A percentile compares a stretch with the other conserved stretches of the same genome.
These are phyloP conservation scores for Xestobium rufovillosum DNA, from an alignment of 2,888 invertebrate genomes.

Conservation along the genomic window DNA sequence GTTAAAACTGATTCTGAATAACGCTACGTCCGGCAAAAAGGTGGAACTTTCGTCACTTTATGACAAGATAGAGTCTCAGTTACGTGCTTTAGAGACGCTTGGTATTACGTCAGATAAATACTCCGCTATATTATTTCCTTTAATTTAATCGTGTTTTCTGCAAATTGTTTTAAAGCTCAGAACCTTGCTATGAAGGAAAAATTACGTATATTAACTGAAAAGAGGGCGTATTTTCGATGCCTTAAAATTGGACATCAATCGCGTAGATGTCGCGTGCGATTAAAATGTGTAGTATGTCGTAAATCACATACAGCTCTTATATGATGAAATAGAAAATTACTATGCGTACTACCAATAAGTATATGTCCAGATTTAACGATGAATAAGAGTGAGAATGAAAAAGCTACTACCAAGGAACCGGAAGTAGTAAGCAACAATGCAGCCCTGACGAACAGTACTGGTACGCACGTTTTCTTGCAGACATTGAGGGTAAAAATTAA, in stretches of 20 bases:
- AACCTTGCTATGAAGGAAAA: too few species aligned
- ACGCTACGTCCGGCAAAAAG: constrained; percentile 16
- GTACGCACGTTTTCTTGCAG: too few species aligned
- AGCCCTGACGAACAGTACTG: too few species aligned
- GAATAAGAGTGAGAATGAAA: neutral
- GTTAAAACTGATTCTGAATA: constrained; percentile 27
- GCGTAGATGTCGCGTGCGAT: constrained; percentile 4
- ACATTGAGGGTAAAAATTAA: neutral
- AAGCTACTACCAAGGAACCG: too few species aligned
- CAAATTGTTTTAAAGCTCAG: too few species aligned
- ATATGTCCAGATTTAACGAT: neutral
- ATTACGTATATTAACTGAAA: too few species aligned
- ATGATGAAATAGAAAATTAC: too few species aligned
- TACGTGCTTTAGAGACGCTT: constrained; percentile 27
- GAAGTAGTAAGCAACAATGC: too few species aligned
- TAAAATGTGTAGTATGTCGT: constrained; percentile 7
- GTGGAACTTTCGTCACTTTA: constrained; percentile 19
- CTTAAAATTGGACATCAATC: constrained; percentile 5
- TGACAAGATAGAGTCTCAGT: constrained; percentile 29
- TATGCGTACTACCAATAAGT: too few species aligned
- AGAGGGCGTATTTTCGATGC: constrained; percentile 5
- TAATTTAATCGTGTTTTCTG: constrained; percentile 31
- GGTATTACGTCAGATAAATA: constrained; percentile 28
- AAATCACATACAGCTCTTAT: constrained; percentile 4
- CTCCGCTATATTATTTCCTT: constrained; percentile 29